Percentiles rank a stretch among this genome's conserved stretches.
Conservation (phyloP, 2,888 invertebrate genomes). For the Mesoligia furuncula region DNA sequence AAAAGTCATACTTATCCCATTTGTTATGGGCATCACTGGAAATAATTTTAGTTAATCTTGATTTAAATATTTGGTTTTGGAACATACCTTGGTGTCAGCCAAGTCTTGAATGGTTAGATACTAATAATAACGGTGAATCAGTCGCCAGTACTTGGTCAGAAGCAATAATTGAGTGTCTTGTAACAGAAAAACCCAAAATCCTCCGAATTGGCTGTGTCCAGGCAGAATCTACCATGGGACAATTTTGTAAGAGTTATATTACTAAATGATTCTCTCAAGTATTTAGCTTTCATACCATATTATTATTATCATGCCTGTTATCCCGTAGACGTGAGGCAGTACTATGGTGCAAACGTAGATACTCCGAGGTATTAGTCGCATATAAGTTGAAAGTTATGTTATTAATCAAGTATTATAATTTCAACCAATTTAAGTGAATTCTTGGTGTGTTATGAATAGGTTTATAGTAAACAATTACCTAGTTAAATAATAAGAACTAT, state of each 20-base stretch:
- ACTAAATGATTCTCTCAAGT: slow-evolving; percentile 1
- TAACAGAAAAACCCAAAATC: slow-evolving; percentile 41
- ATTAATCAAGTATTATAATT: slow-evolving; percentile 14
- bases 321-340: not conserved
- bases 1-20: not conserved
- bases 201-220: not conserved
- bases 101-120: not conserved
- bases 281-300: slow-evolving; percentile 27
- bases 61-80: not conserved
- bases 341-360: slow-evolving; percentile 1
- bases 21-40: not conserved
- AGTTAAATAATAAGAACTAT: not conserved
- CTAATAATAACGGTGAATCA: not conserved
- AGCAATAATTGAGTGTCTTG: slow-evolving; percentile 38
- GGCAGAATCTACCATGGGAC: slow-evolving; percentile 30
- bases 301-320: not conserved
- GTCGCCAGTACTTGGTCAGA: not conserved
- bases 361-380: not conserved
- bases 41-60: not conserved
- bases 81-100: not conserved
- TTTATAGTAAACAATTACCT: not conserved
- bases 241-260: slow-evolving; percentile 44
- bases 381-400: not conserved
- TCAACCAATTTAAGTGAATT: not conserved
- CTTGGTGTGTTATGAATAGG: not conserved